Conservation (phyloP, 2,797 vertebrate genomes). For the Netta rufina region DNA sequence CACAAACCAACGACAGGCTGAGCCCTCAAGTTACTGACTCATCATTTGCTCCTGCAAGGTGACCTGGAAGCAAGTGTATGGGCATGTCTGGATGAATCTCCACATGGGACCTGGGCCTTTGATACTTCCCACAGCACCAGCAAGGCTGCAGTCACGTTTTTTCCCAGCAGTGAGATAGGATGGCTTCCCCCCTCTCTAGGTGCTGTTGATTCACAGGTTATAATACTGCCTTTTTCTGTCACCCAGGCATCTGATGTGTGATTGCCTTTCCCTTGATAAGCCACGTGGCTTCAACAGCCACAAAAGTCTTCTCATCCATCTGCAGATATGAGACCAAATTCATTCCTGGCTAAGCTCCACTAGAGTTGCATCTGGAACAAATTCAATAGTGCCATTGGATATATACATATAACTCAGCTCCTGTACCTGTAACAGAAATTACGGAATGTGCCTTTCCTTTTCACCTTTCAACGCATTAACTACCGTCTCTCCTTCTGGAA, state of each 20-base stretch:
- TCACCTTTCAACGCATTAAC: not conserved
- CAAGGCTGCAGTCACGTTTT: not conserved
- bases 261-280: not conserved
- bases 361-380: not conserved
- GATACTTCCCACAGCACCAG: not conserved
- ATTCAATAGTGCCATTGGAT: not conserved
- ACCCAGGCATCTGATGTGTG: not conserved
- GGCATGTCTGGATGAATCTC: not conserved
- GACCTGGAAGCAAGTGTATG: not conserved
- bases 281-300: not conserved
- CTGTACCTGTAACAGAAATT: not conserved
- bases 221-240: not conserved
- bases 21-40: not conserved
- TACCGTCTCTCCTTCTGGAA: not conserved
- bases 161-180: not conserved
- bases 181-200: not conserved
- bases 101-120: not conserved
- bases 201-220: not conserved
- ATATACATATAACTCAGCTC: not conserved
- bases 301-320: not conserved
- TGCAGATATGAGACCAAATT: not conserved
- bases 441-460: not conserved
- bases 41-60: not conserved
- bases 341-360: not conserved
- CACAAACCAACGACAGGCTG: not conserved